A percentile compares a stretch with the other conserved stretches of the same genome.
phyloP scores from a whole-genome alignment of 2,888 invertebrate genomes.

The Limnephilus lunatus region DNA sequence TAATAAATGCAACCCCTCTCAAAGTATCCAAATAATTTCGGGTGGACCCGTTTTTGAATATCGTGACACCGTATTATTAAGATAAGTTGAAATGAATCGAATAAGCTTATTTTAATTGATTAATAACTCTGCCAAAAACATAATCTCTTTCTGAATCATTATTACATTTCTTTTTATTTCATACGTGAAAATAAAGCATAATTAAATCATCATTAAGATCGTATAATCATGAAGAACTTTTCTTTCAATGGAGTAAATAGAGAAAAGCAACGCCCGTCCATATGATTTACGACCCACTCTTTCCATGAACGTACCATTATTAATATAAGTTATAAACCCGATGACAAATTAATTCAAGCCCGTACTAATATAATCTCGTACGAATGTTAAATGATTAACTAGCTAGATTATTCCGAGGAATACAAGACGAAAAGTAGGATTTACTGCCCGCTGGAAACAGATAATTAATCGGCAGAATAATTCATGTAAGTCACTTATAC shows the following conservation, averaged over 20 bases:
- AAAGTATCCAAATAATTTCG: conserved; percentile 5
- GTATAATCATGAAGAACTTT: neutral
- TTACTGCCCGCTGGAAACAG: conserved; percentile 2
- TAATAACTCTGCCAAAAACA: neutral
- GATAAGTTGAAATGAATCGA: neutral
- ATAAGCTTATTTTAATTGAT: neutral
- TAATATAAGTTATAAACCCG: neutral
- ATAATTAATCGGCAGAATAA: neutral
- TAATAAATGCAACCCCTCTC: neutral
- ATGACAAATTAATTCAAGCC: conserved; percentile 22
- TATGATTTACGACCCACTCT: conserved; percentile 3
- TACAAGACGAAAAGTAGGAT: neutral
- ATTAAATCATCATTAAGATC: neutral
- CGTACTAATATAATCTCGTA: conserved; percentile 18
- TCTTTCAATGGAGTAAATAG: neutral
- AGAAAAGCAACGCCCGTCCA: neutral
- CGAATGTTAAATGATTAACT: neutral
- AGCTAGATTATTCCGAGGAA: neutral
- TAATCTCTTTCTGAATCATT: neutral
- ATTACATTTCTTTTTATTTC: neutral
- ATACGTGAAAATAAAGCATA: neutral
- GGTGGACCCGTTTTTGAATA: neutral
- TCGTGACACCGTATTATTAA: neutral
- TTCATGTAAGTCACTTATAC: neutral
- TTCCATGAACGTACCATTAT: neutral